These are phyloP conservation scores for Arion vulgaris DNA, from an alignment of 1,140 invertebrate genomes.

Conservation along the genomic window DNA sequence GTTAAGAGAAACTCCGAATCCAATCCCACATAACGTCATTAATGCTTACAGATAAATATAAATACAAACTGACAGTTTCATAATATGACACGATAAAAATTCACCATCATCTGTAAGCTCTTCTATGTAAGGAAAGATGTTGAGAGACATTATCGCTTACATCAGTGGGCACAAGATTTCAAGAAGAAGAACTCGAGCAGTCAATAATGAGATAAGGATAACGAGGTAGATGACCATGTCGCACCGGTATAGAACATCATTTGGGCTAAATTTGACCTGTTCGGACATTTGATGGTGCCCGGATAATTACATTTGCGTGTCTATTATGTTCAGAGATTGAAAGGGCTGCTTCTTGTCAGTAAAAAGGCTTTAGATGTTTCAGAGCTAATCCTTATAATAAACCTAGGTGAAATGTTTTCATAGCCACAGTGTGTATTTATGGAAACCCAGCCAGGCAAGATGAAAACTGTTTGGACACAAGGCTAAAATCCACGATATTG, in stretches of 20 bases:
- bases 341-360: constrained; percentile 4
- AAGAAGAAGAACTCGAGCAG: no score
- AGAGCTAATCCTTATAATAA: constrained; percentile 24
- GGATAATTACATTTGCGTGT: not conserved
- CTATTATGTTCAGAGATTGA: not conserved
- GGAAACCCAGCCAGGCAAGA: constrained; percentile 27
- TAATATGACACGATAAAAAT: no score
- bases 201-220: no score
- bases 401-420: constrained; percentile 17
- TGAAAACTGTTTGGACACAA: constrained; percentile 36
- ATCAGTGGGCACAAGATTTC: no score
- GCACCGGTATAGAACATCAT: not conserved
- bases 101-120: no score
- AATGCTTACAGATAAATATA: no score
- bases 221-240: no score
- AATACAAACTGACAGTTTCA: no score
- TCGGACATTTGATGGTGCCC: not conserved
- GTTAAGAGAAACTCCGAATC: no score
- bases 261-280: not conserved
- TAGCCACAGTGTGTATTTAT: constrained; percentile 21
- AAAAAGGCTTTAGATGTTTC: constrained; percentile 7
- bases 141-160: no score
- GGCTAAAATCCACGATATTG: constrained; percentile 26
- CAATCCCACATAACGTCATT: no score
- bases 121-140: no score